Base-by-base conservation (phyloP, 2,113 vertebrate genomes). In the Pelecanoides urinatrix region DNA sequence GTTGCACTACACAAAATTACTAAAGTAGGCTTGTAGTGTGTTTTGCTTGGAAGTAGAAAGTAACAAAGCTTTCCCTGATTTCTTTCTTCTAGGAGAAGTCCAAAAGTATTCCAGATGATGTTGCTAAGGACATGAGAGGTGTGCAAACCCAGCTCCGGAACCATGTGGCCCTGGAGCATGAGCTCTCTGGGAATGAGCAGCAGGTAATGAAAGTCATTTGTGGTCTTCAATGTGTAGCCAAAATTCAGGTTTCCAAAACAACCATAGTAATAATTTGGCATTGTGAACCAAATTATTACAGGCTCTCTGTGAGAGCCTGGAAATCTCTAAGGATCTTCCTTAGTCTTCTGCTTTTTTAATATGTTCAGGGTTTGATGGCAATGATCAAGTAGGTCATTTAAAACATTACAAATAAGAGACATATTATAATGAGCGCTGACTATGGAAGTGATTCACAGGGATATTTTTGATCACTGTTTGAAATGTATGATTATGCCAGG, bases 71-170 rank as follows among this genome's bases (percentile, higher is more conserved):
- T 87, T 68, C 26, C 76, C 26, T 70, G 6, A 90, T 79, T 85
- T 61, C 20, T 34, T 78, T 22, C 20, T 86, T 73, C 30, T 86
- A 99, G 99, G 99, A 99, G 86, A 98, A 98, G 84, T 95, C 97
- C 68, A 98, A 98, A 80, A 98, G 98, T 91, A 98, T 99, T 96
- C 98, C 98, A 53, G 98, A 98, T 68, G 98, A 97, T 20, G 94
- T 99, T 91, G 98, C 98, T 16, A 98, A 97, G 96, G 99, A 99
- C 94, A 93, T 98, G 65, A 97, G 50, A 67, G 98, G 98, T 29
- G 98, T 98, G n/a, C 98, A 97, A 61, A 98, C 97, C 19, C 99
- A 99, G 96, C 98, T 99, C 26, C 98, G 98, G 72, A 98, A 98
- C 73, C 99, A 99, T 0, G 95, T 99, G 70, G 97, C 97, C 30